These are phyloP conservation scores for Phocoena phocoena DNA, from an alignment of 2,113 vertebrate species.

Conservation along the genomic window DNA sequence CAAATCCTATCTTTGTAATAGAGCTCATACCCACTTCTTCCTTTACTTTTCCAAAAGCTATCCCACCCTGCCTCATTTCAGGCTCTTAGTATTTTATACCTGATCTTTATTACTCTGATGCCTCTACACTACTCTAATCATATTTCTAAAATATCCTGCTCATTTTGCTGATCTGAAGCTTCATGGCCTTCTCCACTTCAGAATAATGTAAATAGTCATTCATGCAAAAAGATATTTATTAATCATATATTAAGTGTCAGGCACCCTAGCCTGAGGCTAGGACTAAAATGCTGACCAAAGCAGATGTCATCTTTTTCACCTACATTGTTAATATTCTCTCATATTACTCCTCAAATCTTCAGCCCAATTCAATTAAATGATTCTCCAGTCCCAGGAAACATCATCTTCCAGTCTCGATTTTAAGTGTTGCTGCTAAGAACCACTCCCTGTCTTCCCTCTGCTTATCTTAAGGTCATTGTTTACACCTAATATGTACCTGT, in stretches of 20 bases:
- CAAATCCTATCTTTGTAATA: background rate
- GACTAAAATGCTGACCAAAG: background rate
- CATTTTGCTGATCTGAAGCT: background rate
- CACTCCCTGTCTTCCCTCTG: background rate
- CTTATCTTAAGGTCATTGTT: background rate
- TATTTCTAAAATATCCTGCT: background rate
- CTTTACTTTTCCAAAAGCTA: background rate
- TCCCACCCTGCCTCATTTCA: background rate
- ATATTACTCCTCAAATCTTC: background rate
- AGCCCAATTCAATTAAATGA: background rate
- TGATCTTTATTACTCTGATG: background rate
- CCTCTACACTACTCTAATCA: background rate
- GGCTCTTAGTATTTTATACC: background rate
- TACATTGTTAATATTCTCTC: background rate
- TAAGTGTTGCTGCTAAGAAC: background rate
- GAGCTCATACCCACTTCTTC: background rate
- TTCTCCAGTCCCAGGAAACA: background rate
- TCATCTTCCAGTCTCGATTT: background rate
- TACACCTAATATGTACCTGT: background rate
- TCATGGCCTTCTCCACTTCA: background rate
- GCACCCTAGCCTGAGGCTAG: background rate
- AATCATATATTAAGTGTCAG: background rate
- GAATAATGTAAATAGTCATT: background rate
- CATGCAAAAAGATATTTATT: background rate
- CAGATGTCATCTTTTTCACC: background rate